Conservation (phyloP, 2,113 vertebrate species). For the Pogona vitticeps region DNA sequence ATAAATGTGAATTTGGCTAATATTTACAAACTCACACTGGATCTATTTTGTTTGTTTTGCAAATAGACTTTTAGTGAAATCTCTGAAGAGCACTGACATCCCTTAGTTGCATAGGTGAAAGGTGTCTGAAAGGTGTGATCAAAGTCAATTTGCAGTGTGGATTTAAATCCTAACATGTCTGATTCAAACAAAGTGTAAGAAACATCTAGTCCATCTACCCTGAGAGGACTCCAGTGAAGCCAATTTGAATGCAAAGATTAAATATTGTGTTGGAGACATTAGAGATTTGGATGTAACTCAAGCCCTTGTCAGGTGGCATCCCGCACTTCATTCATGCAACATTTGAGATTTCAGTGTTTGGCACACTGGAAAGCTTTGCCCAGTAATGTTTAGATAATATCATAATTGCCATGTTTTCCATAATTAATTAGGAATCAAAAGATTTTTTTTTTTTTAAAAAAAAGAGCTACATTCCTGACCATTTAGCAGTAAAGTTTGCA, state of each 20-base stretch:
- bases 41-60: conserved; percentile 58
- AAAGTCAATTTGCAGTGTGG: conserved; percentile 63
- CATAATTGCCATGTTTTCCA: conserved; percentile 64
- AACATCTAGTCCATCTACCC: conserved; percentile 54
- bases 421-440: conserved; percentile 58
- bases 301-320: conserved; percentile 58
- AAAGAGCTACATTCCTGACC: conserved; percentile 37
- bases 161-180: conserved; percentile 57
- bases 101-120: conserved; percentile 65
- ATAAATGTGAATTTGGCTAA: conserved; percentile 52
- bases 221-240: conserved; percentile 58
- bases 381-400: conserved; percentile 61
- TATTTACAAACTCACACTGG: conserved; percentile 53
- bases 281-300: conserved; percentile 64
- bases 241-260: conserved; percentile 53
- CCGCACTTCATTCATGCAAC: conserved; percentile 44
- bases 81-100: conserved; percentile 59
- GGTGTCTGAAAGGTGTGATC: conserved; percentile 63
- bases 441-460: too few relatives aligned
- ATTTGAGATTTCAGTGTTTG: conserved; percentile 53
- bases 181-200: conserved; percentile 66
- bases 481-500: conserved; percentile 61
- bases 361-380: conserved; percentile 57
- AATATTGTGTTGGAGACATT: conserved; percentile 43
- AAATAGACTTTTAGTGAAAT: conserved; percentile 64